A percentile compares a stretch with the other conserved stretches of the same genome.
phyloP scores from a whole-genome alignment of 2,113 vertebrate genomes.

The Ariopsis seemanni region DNA sequence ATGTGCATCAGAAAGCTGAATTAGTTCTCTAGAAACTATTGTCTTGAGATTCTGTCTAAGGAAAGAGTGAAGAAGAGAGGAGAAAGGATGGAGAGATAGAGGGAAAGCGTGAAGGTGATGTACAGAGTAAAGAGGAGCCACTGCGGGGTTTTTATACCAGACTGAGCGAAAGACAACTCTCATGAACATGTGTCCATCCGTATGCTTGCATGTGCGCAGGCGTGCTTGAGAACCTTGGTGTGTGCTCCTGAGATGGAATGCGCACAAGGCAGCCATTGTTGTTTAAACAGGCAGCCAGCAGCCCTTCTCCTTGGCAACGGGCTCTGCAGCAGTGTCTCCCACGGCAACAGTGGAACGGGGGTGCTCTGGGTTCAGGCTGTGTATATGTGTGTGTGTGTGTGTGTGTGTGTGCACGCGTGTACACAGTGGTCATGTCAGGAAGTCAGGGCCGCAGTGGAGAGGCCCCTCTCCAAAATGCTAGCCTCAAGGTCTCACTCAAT shows the following conservation, averaged over 20 bases:
- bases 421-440: constrained; percentile 69
- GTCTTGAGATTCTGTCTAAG: constrained; percentile 28
- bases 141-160: constrained; percentile 32
- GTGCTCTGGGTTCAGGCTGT: constrained; percentile 63
- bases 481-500: constrained; percentile 74
- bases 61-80: constrained; percentile 21
- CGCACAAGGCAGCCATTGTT: constrained; percentile 81
- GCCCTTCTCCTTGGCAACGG: constrained; percentile 85
- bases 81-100: constrained; percentile 8
- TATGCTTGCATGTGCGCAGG: constrained; percentile 50
- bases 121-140: constrained; percentile 38
- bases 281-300: constrained; percentile 82
- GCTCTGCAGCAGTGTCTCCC: constrained; percentile 81
- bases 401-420: background rate
- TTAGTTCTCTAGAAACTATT: constrained; percentile 67
- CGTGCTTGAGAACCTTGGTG: constrained; percentile 64
- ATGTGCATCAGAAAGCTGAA: constrained; percentile 68
- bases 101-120: constrained; percentile 34
- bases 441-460: constrained; percentile 78
- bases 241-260: constrained; percentile 77
- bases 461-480: constrained; percentile 73
- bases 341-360: constrained; percentile 77
- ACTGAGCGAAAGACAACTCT: constrained; percentile 44
- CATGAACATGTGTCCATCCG: constrained; percentile 56
- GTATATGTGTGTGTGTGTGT: constrained; percentile 44